Evolutionary conservation across 2,797 vertebrate genomes (phyloP).

Genomic region (Sebastes melanostomus): DNA sequence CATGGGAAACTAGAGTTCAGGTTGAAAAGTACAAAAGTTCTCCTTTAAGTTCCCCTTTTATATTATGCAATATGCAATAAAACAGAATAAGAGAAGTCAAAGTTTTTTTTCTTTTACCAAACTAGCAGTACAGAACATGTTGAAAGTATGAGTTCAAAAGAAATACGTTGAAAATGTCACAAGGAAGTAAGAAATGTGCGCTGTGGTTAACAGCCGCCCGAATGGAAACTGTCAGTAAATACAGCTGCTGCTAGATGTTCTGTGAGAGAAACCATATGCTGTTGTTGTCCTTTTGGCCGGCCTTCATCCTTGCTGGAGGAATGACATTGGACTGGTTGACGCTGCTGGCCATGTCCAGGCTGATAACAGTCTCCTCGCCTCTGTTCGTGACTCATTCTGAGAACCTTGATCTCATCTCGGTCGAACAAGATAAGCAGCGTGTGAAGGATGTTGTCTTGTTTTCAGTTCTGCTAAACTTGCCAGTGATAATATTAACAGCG

Average conservation of each 20-base stretch:
- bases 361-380: neutral
- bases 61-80: neutral
- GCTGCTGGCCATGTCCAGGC: neutral
- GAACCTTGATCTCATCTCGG: slow-evolving; percentile 24
- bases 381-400: neutral
- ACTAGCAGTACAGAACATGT: neutral
- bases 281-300: neutral
- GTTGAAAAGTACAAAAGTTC: no score
- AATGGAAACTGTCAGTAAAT: slow-evolving; percentile 14
- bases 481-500: neutral
- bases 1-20: no score
- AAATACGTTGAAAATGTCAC: neutral
- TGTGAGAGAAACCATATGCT: neutral
- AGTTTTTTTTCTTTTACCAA: neutral
- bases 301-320: neutral
- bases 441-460: neutral
- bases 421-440: neutral
- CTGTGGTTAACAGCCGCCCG: slow-evolving; percentile 29
- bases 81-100: neutral
- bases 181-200: slow-evolving; percentile 5
- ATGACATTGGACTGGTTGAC: slow-evolving; percentile 1
- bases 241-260: neutral
- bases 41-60: no score
- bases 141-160: neutral
- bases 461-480: neutral